These are phyloP conservation scores for Charina bottae DNA, from an alignment of 2,113 vertebrate genomes.

Conservation along the genomic window DNA sequence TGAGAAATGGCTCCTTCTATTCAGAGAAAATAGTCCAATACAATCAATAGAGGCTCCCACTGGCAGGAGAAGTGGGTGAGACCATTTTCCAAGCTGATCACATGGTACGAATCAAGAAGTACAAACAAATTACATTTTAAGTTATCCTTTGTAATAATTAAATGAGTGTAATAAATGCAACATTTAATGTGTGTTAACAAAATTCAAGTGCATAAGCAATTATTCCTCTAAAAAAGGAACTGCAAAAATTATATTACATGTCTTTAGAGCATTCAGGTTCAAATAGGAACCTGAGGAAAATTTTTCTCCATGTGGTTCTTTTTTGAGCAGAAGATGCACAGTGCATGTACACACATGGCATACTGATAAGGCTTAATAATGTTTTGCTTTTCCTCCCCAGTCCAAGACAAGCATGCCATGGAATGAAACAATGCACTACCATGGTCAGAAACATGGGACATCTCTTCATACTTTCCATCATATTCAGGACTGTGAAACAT, in stretches of 20 bases:
- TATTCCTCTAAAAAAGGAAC: neutral
- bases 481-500: neutral
- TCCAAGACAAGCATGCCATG: neutral
- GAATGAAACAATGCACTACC: neutral
- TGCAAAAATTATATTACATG: neutral
- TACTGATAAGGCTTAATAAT: neutral
- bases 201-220: neutral
- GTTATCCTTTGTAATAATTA: neutral
- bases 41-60: neutral
- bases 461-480: neutral
- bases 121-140: neutral
- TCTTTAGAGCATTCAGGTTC: neutral
- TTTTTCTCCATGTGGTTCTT: neutral
- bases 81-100: neutral
- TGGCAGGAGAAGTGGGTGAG: neutral
- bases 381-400: neutral
- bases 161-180: neutral
- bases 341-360: too few species aligned
- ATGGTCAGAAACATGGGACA: neutral
- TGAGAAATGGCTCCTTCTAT: neutral
- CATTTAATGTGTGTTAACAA: neutral
- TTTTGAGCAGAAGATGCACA: neutral
- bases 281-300: neutral
- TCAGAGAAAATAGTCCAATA: neutral
- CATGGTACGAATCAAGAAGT: neutral